phyloP scores from a whole-genome alignment of 2,888 invertebrate species.

The Dryococelus australis region DNA sequence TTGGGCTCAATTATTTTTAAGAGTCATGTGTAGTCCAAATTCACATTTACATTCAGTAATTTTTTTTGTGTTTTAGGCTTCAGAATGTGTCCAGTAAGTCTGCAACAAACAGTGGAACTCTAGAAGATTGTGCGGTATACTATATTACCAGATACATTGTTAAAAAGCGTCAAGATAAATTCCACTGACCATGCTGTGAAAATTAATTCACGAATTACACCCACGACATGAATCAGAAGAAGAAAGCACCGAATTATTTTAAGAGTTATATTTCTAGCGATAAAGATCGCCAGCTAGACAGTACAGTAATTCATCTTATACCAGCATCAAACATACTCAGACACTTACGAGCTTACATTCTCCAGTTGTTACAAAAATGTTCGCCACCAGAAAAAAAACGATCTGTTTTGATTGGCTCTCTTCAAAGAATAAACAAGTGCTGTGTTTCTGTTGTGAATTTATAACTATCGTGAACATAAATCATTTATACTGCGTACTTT shows the following conservation, averaged over 20 bases:
- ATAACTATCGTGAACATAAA: not conserved
- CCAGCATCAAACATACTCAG: not conserved
- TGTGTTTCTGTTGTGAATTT: not conserved
- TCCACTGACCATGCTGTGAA: not conserved
- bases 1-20: not conserved
- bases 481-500: not conserved
- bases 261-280: not conserved
- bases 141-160: not conserved
- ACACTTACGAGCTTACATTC: not conserved
- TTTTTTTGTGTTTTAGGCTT: not conserved
- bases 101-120: not conserved
- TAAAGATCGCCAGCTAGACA: not conserved
- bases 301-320: too few relatives aligned
- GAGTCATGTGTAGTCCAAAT: too few relatives aligned
- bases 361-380: not conserved
- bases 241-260: not conserved
- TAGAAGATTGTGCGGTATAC: conserved; percentile 1
- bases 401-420: not conserved
- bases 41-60: not conserved
- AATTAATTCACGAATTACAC: not conserved
- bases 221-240: not conserved
- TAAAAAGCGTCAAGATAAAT: not conserved
- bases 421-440: not conserved
- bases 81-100: not conserved
- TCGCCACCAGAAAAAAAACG: not conserved